Evolutionary conservation across 2,797 vertebrate species (phyloP), one percentile per base, ranked within the genome.

Genomic region (Peromyscus nudipes): DNA sequence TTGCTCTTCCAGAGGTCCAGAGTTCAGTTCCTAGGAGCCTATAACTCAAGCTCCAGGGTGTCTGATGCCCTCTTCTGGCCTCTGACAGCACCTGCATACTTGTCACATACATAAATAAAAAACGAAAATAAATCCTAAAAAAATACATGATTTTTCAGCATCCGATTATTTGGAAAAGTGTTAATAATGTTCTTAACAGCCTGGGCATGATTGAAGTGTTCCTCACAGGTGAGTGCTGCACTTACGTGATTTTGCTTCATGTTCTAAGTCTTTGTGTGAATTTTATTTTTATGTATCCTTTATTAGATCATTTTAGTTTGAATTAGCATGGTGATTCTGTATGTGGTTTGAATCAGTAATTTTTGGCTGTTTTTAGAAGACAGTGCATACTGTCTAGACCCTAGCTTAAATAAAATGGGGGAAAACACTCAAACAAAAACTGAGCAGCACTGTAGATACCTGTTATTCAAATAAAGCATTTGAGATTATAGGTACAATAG

Each of bases 251-350:
- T 95, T 94, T 94, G 80, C 71, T 95, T 96, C 75, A 73, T 69
- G 17, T 93, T 96, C 21, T 77, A 83, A 77, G 46, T 62, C 86
- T 91, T 46, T 67, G 43, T 82, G 80, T 93, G 43, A 95, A 29
- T 96, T 97, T 92, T 83, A 55, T 65, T 97, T 97, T 97, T 69
- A 91, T 69, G 9, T 94, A 69, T 82, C 55, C 2, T 95, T 92
- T 25, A 91, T 85, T 52, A 91, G 21, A 34, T 84, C 52, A 29
- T 75, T 73, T 87, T 88, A 73, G 34, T 92, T 95, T 83, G 62
- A 84, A 69, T 94, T 96, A 92, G 62, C 77, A 31, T 9, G 69
- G 29, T 93, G 6, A 71, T 89, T 8, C 2, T 19, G 34, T 49
- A 1, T 86, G 4, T 14, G 23, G 87, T 96, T 97, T 95, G 92